Base-by-base conservation (phyloP, 1,140 invertebrate species). In the Leptinotarsa defecta region DNA sequence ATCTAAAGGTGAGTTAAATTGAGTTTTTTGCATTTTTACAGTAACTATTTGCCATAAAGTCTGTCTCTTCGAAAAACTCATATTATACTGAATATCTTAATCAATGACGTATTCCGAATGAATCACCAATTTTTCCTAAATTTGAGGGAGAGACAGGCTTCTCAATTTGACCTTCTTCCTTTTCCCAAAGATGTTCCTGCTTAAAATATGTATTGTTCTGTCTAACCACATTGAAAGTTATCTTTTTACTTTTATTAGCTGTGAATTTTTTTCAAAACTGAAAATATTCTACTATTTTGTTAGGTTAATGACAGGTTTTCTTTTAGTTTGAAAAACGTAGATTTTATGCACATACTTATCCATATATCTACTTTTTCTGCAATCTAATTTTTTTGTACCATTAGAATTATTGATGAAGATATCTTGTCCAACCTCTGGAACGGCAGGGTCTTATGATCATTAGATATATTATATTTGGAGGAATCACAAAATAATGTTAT, bases 131-230 rank as follows among this genome's bases (percentile, higher is more conserved):
- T 65, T 65, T 65, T 22, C 24, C 6, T 22, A 34, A 76, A 76
- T 76, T 78, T 34, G 22, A 76, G 78, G 78, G 78, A 80, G 78
- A 80, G 77, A 80, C 77, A 52, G 52, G 72, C 74, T 48, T 76
- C 73, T 65, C 48, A 61, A 48, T 77, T 49, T 72, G 73, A 68
- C 68, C 43, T 73, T 79, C 65, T 75, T 74, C 70, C 63, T 57
- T 68, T 48, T 48, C 19, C 15, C 27, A 48, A 48, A 61, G n/a
- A 71, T 71, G 52, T 49, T 62, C 48, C 63, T 70, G n/a, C 67
- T 11, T n/a, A 62, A 19, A 65, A 57, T 57, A 19, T 19, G 1
- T 57, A 17, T 15, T n/a, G 6, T 57, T 57, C 52, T 57, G n/a
- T 57, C 52, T 57, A 57, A 15, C n/a, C 6, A 5, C 52, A 15